Evolutionary conservation across 2,888 invertebrate species (phyloP).

Genomic region (Drosophila dives): DNA sequence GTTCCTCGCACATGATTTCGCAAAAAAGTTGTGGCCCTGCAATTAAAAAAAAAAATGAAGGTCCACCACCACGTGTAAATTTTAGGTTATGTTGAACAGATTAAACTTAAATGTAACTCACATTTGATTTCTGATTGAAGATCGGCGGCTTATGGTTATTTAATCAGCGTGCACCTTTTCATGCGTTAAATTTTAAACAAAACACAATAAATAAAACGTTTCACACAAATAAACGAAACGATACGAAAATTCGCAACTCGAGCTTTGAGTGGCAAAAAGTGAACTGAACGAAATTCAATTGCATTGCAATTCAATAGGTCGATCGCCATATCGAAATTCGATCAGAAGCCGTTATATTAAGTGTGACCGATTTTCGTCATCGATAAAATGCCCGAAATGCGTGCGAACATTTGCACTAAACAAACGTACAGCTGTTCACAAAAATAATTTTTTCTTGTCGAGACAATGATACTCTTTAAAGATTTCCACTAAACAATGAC

Average conservation of each 20-base stretch:
- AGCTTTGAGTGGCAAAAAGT: constrained; percentile 49
- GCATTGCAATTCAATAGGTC: constrained; percentile 5
- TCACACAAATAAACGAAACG: constrained; percentile 23
- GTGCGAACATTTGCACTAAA: neutral
- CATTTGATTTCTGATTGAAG: constrained; percentile 44
- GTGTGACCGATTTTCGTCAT: constrained; percentile 17
- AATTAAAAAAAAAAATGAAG: neutral
- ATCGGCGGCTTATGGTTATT: constrained; percentile 18
- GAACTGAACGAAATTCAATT: constrained; percentile 57
- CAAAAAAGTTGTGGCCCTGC: constrained; percentile 36
- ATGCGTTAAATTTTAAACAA: constrained; percentile 31
- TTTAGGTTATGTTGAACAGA: constrained; percentile 53
- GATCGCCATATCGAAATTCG: constrained; percentile 37
- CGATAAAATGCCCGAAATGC: neutral
- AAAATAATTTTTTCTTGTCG: neutral
- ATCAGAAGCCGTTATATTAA: constrained; percentile 35
- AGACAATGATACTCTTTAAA: neutral
- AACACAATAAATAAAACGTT: constrained; percentile 19
- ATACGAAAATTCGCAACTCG: constrained; percentile 24
- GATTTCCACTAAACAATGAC: neutral
- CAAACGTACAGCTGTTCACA: neutral
- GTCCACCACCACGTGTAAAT: constrained; percentile 39
- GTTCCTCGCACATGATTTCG: constrained; percentile 46
- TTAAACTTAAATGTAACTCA: constrained; percentile 20
- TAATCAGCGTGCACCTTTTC: constrained; percentile 23